phyloP scores from a whole-genome alignment of 2,888 invertebrate genomes.

The Euplexia lucipara region DNA sequence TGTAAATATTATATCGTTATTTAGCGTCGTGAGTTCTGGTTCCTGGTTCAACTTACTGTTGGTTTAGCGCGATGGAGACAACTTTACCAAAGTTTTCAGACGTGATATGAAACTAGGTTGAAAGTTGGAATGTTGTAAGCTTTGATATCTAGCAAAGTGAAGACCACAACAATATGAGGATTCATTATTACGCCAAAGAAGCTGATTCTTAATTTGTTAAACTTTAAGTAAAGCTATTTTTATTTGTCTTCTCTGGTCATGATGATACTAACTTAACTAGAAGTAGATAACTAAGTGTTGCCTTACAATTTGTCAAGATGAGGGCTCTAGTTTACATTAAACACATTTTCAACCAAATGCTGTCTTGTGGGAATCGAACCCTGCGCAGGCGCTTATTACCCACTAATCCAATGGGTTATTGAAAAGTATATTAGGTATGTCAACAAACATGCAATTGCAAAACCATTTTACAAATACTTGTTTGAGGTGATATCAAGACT shows the following conservation, averaged over 20 bases:
- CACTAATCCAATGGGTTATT: not conserved
- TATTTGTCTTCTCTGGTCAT: too few species aligned
- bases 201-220: not conserved
- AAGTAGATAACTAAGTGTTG: too few species aligned
- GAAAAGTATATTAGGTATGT: not conserved
- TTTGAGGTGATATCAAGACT: slow-evolving; percentile 2
- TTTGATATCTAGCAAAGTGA: not conserved
- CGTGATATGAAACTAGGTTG: too few species aligned
- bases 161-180: not conserved
- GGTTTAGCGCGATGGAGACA: not conserved
- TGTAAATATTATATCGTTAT: slow-evolving; percentile 17
- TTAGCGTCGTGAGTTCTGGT: slow-evolving; percentile 16
- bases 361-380: not conserved
- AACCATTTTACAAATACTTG: not conserved
- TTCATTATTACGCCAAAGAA: not conserved
- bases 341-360: not conserved
- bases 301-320: too few species aligned
- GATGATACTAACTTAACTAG: not conserved
- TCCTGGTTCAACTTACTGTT: slow-evolving; percentile 15
- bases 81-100: not conserved
- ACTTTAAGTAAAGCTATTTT: not conserved
- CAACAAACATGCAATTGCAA: not conserved
- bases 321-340: too few species aligned
- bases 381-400: not conserved
- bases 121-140: too few species aligned